Base-by-base conservation (phyloP, 2,888 invertebrate genomes). In the Myathropa florea region DNA sequence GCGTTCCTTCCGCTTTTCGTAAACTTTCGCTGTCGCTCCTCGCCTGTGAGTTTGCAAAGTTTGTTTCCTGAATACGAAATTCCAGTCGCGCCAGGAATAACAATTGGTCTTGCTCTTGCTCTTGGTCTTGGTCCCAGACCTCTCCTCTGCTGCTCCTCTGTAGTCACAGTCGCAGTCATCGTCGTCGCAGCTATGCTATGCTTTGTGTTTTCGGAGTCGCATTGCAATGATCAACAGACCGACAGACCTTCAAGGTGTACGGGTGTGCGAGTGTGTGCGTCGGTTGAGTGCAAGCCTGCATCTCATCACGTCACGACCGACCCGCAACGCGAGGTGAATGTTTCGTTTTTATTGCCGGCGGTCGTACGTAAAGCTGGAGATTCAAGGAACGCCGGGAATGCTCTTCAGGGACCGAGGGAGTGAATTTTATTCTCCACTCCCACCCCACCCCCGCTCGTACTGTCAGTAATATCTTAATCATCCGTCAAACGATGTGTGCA, bases 21-120 rank as follows among this genome's bases (percentile, higher is more conserved):
- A 86, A 82, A 86, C 86, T 82, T 86, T 82, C 83, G 65, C 82
- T 82, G 78, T 73, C 78, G 83, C 77, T 46, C 39, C 39, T 75
- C 55, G 78, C 64, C 71, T 73, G 70, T 75, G 82, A 82, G 86
- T 86, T 86, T 82, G 78, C 75, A 23, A 86, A 83, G 82, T 86
- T 86, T 86, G 86, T 86, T 86, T 86, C 86, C 86, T 86, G 86
- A 86, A 86, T 86, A 86, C 86, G 82, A 86, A 86, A 86, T 86
- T 83, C 86, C 86, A 75, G 57, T 79, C 86, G 86, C 80, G 71
- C 65, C 82, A 75, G 67, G 86, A 82, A 86, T 86, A 86, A 86
- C 86, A 86, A 86, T 82, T 86, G 85, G 65, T 75, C 46, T 63
- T 23, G 60, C 39, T 72, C 63, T n/a, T n/a, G n/a, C 30, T 30